These are phyloP conservation scores for Tetragnatha montana DNA, from an alignment of 2,888 invertebrate genomes.

Conservation along the genomic window DNA sequence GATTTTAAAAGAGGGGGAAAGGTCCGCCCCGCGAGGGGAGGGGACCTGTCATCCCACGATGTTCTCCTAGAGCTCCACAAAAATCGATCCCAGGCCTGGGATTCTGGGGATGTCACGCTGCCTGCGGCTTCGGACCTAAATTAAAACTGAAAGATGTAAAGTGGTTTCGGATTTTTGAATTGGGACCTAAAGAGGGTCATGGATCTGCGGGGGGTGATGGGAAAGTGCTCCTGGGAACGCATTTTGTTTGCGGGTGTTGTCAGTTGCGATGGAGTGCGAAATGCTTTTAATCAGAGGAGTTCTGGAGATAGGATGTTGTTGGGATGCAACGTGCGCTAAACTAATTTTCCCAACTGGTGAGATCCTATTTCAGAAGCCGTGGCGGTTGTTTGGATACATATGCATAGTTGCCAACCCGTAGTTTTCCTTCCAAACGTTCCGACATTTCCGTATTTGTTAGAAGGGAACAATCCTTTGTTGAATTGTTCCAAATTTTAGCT, in stretches of 20 bases:
- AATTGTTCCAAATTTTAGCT: no score
- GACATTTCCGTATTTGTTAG: no score
- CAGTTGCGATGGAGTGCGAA: not conserved
- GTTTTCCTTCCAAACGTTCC: no score
- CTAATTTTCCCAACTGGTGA: no score
- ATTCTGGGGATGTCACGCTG: conserved; percentile 19
- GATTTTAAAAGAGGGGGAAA: conserved; percentile 13
- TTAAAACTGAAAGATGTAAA: conserved; percentile 48
- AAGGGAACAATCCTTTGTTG: no score
- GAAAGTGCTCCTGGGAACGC: not conserved
- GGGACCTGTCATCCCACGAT: conserved; percentile 12
- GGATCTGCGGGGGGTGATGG: not conserved
- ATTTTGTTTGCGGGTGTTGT: not conserved
- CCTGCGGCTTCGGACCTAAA: conserved; percentile 28
- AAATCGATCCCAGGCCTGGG: not conserved
- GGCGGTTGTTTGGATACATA: no score
- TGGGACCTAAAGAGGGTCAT: not conserved
- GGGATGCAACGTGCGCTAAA: no score
- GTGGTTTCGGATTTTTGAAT: conserved; percentile 4
- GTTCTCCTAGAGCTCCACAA: conserved; percentile 17
- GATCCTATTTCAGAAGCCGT: no score
- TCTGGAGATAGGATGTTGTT: not conserved
- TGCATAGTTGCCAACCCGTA: no score
- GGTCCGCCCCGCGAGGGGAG: not conserved
- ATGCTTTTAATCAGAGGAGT: not conserved